Evolutionary conservation across 2,888 invertebrate genomes (phyloP), one percentile per base, ranked within the genome.

Genomic region (Ommatoiulus sabulosus): DNA sequence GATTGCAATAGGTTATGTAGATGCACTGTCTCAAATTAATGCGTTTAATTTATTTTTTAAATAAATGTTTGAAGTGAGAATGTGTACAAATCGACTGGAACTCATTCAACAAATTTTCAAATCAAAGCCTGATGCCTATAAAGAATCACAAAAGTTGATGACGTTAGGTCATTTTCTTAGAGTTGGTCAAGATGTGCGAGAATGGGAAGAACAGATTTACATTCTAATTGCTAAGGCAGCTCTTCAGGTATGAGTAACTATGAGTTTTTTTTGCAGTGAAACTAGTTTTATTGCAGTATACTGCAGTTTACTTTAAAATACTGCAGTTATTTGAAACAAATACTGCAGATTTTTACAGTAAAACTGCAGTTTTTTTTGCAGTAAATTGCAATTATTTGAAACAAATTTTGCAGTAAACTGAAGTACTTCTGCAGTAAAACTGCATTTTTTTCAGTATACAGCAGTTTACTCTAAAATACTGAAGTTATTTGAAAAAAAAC

Each of bases 31-130:
- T 52, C 10, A 24, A 72, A 24, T n/a, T 72, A 72, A 72, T 72
- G 7, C 24, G 10, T 24, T 72, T 8, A 35, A 43, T 15, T 80
- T 4, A 5, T 80, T 80, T 80, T 17, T 15, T 35, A 7, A 24
- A 12, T 35, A 35, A 35, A 15, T 12, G 6, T 35, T 3, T 46
- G 7, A 90, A 93, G 94, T 96, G 15, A 94, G 96, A 46, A 92
- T 95, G 87, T 94, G 94, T 89, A 94, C 94, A 90, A 94, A 95
- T 90, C 94, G 94, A 90, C 92, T 96, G 92, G 93, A 93, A 10
- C 92, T 96, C 44, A 94, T 96, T 24, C 94, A 95, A 91, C 93
- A 94, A 44, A 95, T 95, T 90, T 92, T 96, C 89, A 92, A 93
- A 89, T 93, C 93, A 87, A 94, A 94, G 84, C 92, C 93, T 10